Evolutionary conservation across 2,888 invertebrate genomes (phyloP).

Genomic region (Ichneumon xanthorius): DNA sequence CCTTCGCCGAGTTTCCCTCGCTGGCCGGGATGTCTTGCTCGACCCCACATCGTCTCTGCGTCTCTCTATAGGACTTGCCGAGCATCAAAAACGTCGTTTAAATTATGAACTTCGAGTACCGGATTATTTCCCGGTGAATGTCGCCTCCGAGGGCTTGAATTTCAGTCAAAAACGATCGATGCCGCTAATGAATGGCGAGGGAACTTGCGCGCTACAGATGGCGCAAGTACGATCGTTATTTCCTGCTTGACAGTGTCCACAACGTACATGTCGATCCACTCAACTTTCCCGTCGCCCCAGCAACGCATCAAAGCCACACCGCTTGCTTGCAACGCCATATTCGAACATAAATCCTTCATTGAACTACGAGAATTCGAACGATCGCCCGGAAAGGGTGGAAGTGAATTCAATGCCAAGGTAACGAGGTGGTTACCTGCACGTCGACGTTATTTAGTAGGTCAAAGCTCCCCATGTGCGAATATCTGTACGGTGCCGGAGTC

Average conservation of each 20-base stretch:
- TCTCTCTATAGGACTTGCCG: background rate
- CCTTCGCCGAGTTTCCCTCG: background rate
- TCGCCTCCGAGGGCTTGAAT: background rate
- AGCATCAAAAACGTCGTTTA: background rate
- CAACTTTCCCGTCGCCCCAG: background rate
- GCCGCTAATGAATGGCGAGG: background rate
- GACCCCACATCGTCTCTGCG: background rate
- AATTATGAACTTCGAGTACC: background rate
- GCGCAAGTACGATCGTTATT: background rate
- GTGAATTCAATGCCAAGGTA: background rate
- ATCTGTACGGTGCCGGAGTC: too few relatives aligned
- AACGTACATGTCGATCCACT: background rate
- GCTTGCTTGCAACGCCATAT: background rate
- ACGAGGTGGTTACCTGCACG: background rate
- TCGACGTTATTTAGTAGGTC: slow-evolving; percentile 49
- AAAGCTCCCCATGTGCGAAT: slow-evolving; percentile 10
- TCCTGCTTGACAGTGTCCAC: background rate
- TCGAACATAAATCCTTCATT: background rate
- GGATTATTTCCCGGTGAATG: background rate
- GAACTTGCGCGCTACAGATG: background rate
- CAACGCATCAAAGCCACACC: background rate
- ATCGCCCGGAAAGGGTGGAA: slow-evolving; percentile 12
- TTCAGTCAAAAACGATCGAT: background rate
- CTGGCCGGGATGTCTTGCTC: background rate
- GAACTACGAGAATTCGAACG: background rate